phyloP scores from a whole-genome alignment of 2,113 vertebrate species.

The Martes martes region DNA sequence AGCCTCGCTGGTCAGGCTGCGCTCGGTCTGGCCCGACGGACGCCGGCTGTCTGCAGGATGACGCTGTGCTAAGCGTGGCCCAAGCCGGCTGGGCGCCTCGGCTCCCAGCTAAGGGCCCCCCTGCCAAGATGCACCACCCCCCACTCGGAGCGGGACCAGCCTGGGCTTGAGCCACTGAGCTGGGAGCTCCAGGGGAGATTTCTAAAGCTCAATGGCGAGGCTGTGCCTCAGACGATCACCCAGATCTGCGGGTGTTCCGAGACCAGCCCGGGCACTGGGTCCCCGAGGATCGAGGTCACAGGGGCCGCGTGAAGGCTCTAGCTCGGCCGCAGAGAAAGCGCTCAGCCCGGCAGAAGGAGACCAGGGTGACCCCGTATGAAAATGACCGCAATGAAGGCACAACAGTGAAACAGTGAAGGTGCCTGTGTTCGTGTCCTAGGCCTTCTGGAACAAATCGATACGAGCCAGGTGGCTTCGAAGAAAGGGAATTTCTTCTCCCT shows the following conservation, averaged over 20 bases:
- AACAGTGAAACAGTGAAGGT: accelerated
- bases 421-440: background rate
- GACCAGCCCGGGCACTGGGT: accelerated
- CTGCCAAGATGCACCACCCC: accelerated
- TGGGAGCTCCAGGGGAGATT: too few species aligned
- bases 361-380: background rate
- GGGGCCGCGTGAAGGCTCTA: accelerated
- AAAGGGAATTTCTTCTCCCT: background rate
- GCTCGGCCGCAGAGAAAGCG: accelerated
- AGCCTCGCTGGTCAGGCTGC: background rate
- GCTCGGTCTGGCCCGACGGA: background rate
- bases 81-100: accelerated
- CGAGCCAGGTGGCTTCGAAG: background rate
- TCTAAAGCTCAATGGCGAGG: background rate
- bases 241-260: background rate
- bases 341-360: background rate
- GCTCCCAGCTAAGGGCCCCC: background rate
- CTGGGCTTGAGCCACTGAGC: background rate
- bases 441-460: accelerated
- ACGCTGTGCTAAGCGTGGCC: accelerated
- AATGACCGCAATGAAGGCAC: background rate
- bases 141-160: accelerated
- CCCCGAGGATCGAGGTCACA: background rate
- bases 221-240: background rate
- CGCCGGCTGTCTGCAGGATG: background rate